These are phyloP conservation scores for Rostratula benghalensis DNA, from an alignment of 2,113 vertebrate genomes.

Conservation along the genomic window DNA sequence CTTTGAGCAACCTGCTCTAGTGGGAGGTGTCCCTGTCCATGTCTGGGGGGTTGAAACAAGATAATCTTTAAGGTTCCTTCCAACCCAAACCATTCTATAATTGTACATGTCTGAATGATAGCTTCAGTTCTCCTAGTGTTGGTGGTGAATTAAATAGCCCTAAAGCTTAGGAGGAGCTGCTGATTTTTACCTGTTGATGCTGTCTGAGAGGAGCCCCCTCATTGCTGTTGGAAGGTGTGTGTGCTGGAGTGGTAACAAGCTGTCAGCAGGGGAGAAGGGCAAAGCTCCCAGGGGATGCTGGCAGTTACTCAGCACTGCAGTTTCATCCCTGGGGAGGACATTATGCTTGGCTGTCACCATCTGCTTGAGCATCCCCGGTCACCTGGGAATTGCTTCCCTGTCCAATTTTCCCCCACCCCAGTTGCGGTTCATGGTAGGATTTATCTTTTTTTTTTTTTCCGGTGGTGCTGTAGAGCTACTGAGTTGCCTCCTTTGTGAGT, in stretches of 20 bases:
- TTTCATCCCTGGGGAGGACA: rapidly evolving
- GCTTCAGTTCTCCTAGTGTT: neutral
- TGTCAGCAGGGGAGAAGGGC: neutral
- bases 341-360: neutral
- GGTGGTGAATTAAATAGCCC: neutral
- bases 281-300: neutral
- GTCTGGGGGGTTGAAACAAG: neutral
- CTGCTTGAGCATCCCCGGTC: neutral
- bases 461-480: neutral
- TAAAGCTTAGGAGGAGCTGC: neutral
- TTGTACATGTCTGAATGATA: neutral
- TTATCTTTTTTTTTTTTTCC: neutral
- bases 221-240: neutral
- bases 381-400: neutral
- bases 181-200: neutral
- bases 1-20: neutral
- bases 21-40: neutral
- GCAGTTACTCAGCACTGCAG: neutral
- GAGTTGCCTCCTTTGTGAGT: neutral
- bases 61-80: neutral
- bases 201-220: rapidly evolving
- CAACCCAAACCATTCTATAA: neutral
- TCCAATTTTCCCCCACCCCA: rapidly evolving
- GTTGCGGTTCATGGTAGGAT: neutral
- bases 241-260: neutral